Percentiles rank a stretch among this genome's conserved stretches.
Evolutionary conservation across 2,113 vertebrate genomes (phyloP).

Genomic region (Danionella cerebrum): DNA sequence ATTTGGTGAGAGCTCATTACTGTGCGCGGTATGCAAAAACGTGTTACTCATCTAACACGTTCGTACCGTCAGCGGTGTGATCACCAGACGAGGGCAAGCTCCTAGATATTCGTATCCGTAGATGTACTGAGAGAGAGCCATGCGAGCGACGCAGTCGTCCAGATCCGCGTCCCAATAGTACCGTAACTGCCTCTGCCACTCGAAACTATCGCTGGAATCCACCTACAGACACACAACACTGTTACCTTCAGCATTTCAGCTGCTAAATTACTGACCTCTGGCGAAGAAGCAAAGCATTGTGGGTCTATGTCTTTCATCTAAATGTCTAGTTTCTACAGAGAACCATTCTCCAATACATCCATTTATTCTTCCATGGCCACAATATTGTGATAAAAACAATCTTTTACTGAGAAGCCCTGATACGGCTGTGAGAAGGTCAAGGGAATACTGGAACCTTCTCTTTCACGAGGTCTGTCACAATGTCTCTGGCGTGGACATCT

Average conservation of each 20-base stretch:
- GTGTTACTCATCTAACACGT: background rate
- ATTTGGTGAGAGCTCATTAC: too few relatives aligned
- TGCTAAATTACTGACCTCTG: too few relatives aligned
- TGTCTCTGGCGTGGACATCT: slow-evolving; percentile 77
- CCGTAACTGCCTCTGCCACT: slow-evolving; percentile 75
- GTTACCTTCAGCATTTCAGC: background rate
- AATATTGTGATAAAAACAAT: too few relatives aligned
- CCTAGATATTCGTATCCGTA: slow-evolving; percentile 79
- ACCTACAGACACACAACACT: slow-evolving; percentile 51
- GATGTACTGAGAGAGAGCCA: slow-evolving; percentile 75
- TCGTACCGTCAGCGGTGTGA: slow-evolving; percentile 69
- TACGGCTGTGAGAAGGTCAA: background rate
- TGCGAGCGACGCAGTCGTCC: slow-evolving; percentile 72
- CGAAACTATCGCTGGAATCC: slow-evolving; percentile 64
- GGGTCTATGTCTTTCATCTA: too few relatives aligned
- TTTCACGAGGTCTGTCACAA: slow-evolving; percentile 68
- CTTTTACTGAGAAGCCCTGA: background rate
- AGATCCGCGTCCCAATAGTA: slow-evolving; percentile 75
- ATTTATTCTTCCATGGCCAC: too few relatives aligned
- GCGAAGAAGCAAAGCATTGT: too few relatives aligned
- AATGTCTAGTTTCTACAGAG: too few relatives aligned
- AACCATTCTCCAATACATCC: too few relatives aligned
- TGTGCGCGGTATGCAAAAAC: too few relatives aligned
- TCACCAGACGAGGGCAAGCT: slow-evolving; percentile 72
- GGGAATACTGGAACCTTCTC: slow-evolving; percentile 55